A percentile compares a stretch with the other conserved stretches of the same genome.
Conservation (phyloP, 2,797 vertebrate genomes). For the Catharus ustulatus region DNA sequence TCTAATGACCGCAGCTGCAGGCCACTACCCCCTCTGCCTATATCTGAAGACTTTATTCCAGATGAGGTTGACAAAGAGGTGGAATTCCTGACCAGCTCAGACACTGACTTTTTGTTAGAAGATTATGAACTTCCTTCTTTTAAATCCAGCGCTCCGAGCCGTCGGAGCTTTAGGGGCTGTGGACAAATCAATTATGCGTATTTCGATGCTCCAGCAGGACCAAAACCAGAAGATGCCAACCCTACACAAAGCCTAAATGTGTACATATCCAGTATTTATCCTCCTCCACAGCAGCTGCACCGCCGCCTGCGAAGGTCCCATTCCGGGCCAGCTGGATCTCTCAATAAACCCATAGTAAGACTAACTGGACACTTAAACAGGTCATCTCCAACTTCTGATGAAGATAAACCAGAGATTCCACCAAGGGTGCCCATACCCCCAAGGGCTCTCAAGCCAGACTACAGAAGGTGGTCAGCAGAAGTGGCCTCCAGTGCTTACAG, state of each 20-base stretch:
- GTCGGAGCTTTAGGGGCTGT: slow-evolving; percentile 87
- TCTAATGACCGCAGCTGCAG: slow-evolving; percentile 81
- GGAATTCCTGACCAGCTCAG: slow-evolving; percentile 87
- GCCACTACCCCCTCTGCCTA: slow-evolving; percentile 88
- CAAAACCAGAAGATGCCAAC: slow-evolving; percentile 61
- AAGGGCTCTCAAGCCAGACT: slow-evolving; percentile 84
- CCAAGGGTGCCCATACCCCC: slow-evolving; percentile 93
- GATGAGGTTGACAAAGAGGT: slow-evolving; percentile 91
- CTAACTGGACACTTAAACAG: slow-evolving; percentile 75
- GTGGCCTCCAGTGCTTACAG: slow-evolving; percentile 89
- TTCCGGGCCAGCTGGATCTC: slow-evolving; percentile 93
- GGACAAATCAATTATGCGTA: slow-evolving; percentile 94
- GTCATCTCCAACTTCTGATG: slow-evolving; percentile 77
- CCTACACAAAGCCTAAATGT: slow-evolving; percentile 43
- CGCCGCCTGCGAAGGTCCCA: slow-evolving; percentile 88
- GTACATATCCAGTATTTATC: slow-evolving; percentile 54
- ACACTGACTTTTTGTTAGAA: slow-evolving; percentile 78
- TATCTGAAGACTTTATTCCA: slow-evolving; percentile 76
- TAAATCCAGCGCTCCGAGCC: slow-evolving; percentile 75
- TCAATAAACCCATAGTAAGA: slow-evolving; percentile 86
- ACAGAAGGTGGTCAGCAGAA: slow-evolving; percentile 94
- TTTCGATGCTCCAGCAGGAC: slow-evolving; percentile 80
- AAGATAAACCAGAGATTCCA: slow-evolving; percentile 89
- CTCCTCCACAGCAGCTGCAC: slow-evolving; percentile 76
- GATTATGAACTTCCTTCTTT: slow-evolving; percentile 79